These are phyloP conservation scores for Dolichopus griseipennis DNA, from an alignment of 2,888 invertebrate genomes.

Conservation along the genomic window DNA sequence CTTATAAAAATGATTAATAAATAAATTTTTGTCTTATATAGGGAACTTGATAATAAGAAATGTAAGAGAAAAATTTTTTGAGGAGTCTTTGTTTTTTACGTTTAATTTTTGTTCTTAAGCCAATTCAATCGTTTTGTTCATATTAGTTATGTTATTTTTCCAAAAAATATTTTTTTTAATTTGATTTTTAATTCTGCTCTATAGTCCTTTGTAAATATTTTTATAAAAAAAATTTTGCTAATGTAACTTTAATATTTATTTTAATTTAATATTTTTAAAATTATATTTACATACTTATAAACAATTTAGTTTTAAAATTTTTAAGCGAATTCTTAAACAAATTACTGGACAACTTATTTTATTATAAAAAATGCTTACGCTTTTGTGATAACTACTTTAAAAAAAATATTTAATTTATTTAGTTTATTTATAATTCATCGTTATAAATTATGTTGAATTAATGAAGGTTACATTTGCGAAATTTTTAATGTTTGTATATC, in stretches of 20 bases:
- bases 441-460: no score
- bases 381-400: no score
- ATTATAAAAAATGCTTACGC: no score
- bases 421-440: no score
- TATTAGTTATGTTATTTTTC: background rate
- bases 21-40: constrained; percentile 22
- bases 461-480: background rate
- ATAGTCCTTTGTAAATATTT: constrained; percentile 6
- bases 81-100: constrained; percentile 26
- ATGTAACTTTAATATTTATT: background rate
- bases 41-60: constrained; percentile 21
- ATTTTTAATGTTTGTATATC: background rate
- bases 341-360: no score
- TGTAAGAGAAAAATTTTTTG: constrained; percentile 2
- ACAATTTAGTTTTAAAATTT: no score
- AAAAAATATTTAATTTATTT: no score
- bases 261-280: background rate
- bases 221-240: background rate
- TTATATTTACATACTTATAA: background rate
- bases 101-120: constrained; percentile 24
- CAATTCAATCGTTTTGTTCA: constrained; percentile 4
- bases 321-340: no score
- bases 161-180: background rate
- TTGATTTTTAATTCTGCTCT: constrained; percentile 4
- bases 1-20: constrained; percentile 8